Percentiles rank a stretch among this genome's conserved stretches.
Evolutionary conservation across 2,113 vertebrate species (phyloP).

Genomic region (Phodopus roborovskii): DNA sequence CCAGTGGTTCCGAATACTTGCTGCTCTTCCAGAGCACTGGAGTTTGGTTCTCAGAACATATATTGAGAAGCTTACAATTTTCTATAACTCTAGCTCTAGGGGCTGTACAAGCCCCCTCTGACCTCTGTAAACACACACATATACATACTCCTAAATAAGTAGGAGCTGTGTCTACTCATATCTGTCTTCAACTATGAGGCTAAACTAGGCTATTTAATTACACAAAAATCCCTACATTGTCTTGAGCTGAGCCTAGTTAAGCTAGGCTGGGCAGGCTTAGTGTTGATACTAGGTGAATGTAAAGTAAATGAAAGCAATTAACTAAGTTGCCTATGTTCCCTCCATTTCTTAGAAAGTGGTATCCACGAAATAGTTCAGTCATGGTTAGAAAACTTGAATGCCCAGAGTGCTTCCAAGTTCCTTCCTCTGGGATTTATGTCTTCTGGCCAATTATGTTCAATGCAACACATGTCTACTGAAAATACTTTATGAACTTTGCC

Average conservation of each 20-base stretch:
- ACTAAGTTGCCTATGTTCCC: background rate
- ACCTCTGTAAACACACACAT: background rate
- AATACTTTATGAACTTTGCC: background rate
- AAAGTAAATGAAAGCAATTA: background rate
- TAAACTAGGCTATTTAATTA: background rate
- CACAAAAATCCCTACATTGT: background rate
- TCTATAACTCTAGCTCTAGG: background rate
- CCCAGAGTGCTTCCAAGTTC: background rate
- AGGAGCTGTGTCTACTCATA: background rate
- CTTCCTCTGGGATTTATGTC: background rate
- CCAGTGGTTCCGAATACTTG: background rate
- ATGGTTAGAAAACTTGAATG: background rate
- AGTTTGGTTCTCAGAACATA: background rate
- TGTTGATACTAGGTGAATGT: background rate
- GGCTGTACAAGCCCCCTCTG: background rate
- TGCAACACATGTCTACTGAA: background rate
- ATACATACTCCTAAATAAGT: background rate
- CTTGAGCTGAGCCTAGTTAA: background rate
- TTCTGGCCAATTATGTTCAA: background rate
- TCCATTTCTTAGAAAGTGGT: background rate
- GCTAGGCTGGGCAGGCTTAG: background rate
- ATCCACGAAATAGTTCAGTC: background rate
- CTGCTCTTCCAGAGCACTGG: background rate
- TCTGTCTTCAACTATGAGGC: background rate
- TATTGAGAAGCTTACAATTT: background rate